phyloP scores from a whole-genome alignment of 2,113 vertebrate genomes.

The Phylloscopus trochiloides region DNA sequence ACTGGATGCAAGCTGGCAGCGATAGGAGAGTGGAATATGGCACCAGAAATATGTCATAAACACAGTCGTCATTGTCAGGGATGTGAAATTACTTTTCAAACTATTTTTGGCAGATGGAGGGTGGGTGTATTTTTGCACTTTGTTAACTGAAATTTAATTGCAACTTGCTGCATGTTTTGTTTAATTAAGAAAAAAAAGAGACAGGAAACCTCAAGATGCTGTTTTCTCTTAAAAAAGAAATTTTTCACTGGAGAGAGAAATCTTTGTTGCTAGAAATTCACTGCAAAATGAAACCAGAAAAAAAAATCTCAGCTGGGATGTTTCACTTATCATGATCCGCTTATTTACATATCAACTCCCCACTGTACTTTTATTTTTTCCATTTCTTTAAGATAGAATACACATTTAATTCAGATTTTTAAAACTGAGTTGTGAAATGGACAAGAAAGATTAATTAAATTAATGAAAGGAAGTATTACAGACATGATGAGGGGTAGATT shows the following conservation, averaged over 20 bases:
- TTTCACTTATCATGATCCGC: not conserved
- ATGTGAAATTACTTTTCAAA: conserved; percentile 66
- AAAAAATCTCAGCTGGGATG: not conserved
- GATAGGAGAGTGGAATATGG: conserved; percentile 42
- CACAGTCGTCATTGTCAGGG: conserved; percentile 67
- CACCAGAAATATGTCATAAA: conserved; percentile 62
- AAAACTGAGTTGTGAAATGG: not conserved
- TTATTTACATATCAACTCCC: conserved; percentile 9
- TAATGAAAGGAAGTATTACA: not conserved
- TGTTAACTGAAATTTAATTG: conserved; percentile 57
- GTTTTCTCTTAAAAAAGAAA: conserved; percentile 35
- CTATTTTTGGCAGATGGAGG: conserved; percentile 63
- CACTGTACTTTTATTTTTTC: not conserved
- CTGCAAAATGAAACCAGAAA: conserved; percentile 17
- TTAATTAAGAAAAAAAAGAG: not conserved
- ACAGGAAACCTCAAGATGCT: not conserved
- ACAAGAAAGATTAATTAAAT: not conserved
- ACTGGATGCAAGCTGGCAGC: conserved; percentile 35
- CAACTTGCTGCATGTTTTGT: conserved; percentile 43
- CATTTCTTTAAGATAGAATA: not conserved
- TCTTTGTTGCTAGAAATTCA: not conserved
- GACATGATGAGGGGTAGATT: not conserved
- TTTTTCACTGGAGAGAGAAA: not conserved
- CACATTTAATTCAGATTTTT: not conserved
- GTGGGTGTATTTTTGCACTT: conserved; percentile 50